These are phyloP conservation scores for Poecilia wingei DNA, from an alignment of 2,797 vertebrate species.

Conservation along the genomic window DNA sequence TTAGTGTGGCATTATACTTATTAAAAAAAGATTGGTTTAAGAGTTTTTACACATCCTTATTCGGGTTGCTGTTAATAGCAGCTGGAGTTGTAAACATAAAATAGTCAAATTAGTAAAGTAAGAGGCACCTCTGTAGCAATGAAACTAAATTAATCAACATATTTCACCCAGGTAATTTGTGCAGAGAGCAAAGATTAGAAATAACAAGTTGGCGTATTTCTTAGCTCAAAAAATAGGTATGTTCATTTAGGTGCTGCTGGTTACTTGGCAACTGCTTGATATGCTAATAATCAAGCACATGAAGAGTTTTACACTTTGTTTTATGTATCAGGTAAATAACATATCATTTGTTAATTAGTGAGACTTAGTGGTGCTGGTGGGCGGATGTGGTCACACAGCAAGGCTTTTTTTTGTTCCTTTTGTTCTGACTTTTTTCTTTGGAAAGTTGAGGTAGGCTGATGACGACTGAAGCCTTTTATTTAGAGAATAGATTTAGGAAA, in stretches of 20 bases:
- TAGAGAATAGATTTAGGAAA: constrained; percentile 1
- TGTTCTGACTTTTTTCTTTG: constrained; percentile 5
- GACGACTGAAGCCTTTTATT: neutral
- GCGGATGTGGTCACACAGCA: neutral
- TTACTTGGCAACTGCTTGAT: constrained; percentile 26
- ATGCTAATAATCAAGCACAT: neutral
- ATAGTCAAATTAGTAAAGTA: neutral
- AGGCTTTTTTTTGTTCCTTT: neutral
- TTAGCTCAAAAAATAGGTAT: constrained; percentile 1
- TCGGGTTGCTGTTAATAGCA: neutral
- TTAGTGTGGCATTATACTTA: neutral
- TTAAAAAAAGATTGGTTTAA: neutral
- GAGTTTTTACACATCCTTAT: neutral
- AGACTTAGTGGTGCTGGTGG: neutral
- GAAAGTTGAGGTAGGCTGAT: neutral
- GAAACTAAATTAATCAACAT: neutral
- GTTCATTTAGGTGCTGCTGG: constrained; percentile 11
- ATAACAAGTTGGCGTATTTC: neutral
- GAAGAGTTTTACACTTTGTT: constrained; percentile 22
- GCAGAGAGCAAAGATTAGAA: constrained; percentile 7
- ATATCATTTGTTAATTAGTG: constrained; percentile 5
- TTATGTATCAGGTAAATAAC: constrained; percentile 7
- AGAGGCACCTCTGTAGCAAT: neutral
- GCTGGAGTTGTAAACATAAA: neutral
- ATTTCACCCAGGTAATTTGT: neutral